Base-by-base conservation (phyloP, 2,888 invertebrate species). In the Phasia obesa region DNA sequence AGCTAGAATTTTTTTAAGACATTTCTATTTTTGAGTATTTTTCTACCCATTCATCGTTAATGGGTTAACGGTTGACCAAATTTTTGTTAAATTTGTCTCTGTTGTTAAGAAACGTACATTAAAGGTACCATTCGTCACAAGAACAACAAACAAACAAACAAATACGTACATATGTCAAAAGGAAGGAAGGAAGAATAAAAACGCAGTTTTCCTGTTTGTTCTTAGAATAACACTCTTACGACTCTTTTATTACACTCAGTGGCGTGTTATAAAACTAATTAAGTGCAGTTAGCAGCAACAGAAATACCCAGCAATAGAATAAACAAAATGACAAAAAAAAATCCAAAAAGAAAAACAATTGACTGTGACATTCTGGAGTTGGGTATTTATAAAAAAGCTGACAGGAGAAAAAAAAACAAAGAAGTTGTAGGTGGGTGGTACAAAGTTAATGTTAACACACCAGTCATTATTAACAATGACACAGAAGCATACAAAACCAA, bases 261-360 rank as follows among this genome's bases (percentile, higher is more conserved):
- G 53, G 77, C 67, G 86, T 87, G 87, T 87, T 87, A 88, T 88
- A 89, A 88, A 89, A 89, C 89, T 89, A 89, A 89, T 89, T 89
- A 89, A 87, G 87, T 87, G 88, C 89, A 89, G 88, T 88, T 88
- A 81, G 53, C 70, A 77, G 38, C 60, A 74, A 25, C 49, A 62
- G 42, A 13, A 65, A 74, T 38, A n/a, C 70, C 21, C 49, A 65
- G 51, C 42, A 51, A 51, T 23, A 57, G 55, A 64, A 65, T 75
- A 70, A 77, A 62, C n/a, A 77, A 77, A 70, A 70, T 70, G 11
- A 59, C 55, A 67, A 23, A 25, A 70, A 47, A 49, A 73, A 19
- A 47, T 13, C 7, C 11, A 60, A 38, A 59, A 55, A 38, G 27
- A 59, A 73, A 80, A 75, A 77, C 80, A 77, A 74, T 81, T 77